Base-by-base conservation (phyloP, 2,888 invertebrate species). In the Phorcus lineatus region DNA sequence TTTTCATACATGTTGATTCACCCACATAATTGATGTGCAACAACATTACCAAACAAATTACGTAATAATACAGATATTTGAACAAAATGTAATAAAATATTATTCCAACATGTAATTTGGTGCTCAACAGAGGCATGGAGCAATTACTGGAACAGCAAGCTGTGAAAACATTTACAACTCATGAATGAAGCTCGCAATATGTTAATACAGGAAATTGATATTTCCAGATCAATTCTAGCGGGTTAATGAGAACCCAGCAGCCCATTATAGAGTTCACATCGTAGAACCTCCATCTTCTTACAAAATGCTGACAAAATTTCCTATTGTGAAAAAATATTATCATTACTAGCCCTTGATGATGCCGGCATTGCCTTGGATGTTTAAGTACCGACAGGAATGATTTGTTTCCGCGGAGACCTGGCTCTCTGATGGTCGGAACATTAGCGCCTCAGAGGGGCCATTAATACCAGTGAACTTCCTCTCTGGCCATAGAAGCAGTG, bases 351-450 rank as follows among this genome's bases (percentile, higher is more conserved):
- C 19, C 40, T 36, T 19, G 70, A 36, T 70, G 31, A 70, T 19
- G 11, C 11, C 70, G 36, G 19, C 70, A 36, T 67, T 40, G 70
- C 36, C 31, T 70, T 36, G 36, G 70, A 36, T 70, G 47, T 47
- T 40, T 28, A 70, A 70, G 70, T 70, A 40, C 36, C 31, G 19
- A 16, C 70, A 70, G 40, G 36, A 70, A 36, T 70, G 70, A 70
- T 70, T 70, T 70, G 70, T 70, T 36, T 36, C 70, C 70, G 7
- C 47, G 17, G 40, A 36, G 36, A 17, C 28, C 28, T 70, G 17
- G 19, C 70, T 70, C 70, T 70, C 31, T 17, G 40, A 70, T 70
- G 70, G 28, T 36, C n/a, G 16, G 40, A 31, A 70, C 70, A 70
- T 70, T 70, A 70, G 70, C 13, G 24, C 57, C 36, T 11, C 11